phyloP scores from a whole-genome alignment of 2,797 vertebrate genomes.

The Pampus argenteus region DNA sequence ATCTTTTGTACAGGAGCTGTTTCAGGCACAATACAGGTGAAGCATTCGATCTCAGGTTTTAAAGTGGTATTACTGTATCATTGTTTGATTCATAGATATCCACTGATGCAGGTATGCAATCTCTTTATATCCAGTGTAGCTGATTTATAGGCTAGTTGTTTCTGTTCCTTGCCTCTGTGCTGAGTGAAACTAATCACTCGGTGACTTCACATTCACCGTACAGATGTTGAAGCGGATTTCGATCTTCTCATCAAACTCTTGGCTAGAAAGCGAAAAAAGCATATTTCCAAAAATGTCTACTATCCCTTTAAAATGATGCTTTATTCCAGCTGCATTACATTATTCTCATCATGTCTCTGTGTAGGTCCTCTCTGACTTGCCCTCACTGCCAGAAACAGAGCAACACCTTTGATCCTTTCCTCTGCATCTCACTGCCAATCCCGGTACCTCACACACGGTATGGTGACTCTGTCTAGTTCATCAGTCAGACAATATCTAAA shows the following conservation, averaged over 20 bases:
- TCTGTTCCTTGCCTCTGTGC: no score
- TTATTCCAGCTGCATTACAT: not conserved
- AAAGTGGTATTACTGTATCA: not conserved
- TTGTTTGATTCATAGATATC: no score
- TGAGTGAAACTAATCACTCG: not conserved
- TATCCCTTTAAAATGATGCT: not conserved
- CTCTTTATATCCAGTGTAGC: not conserved
- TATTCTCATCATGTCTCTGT: constrained; percentile 34
- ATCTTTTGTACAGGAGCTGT: constrained; percentile 98
- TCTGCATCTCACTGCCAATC: constrained; percentile 98
- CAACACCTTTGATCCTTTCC: constrained; percentile 98
- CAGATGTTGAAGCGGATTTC: not conserved
- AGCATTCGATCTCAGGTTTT: not conserved
- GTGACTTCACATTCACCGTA: no score
- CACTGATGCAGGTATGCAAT: not conserved
- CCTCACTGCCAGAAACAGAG: constrained; percentile 99
- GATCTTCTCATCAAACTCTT: not conserved
- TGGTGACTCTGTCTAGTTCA: constrained; percentile 31
- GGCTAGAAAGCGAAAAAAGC: not conserved
- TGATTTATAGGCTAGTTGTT: not conserved
- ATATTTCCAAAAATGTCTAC: not conserved
- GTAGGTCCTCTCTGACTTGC: constrained; percentile 96
- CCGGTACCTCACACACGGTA: constrained; percentile 89
- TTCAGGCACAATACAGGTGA: constrained; percentile 99
- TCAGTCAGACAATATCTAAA: constrained; percentile 30